These are phyloP conservation scores for Lasioglossum pauxillum DNA, from an alignment of 2,888 invertebrate species.

Conservation along the genomic window DNA sequence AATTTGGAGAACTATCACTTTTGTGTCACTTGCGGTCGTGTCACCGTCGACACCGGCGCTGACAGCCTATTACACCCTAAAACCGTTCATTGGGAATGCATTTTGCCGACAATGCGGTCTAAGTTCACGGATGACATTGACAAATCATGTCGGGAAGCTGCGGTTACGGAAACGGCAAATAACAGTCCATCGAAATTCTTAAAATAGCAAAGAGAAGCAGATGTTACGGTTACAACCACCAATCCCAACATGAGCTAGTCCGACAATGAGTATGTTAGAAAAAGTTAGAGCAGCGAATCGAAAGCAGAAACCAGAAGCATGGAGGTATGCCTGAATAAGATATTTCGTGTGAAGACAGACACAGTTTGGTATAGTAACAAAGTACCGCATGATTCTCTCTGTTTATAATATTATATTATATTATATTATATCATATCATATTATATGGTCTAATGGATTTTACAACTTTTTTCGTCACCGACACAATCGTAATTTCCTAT, in stretches of 20 bases:
- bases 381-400: conserved; percentile 10
- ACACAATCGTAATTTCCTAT: conserved; percentile 1
- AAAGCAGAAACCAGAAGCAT: conserved; percentile 58
- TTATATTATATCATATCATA: neutral
- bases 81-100: conserved; percentile 24
- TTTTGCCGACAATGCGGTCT: conserved; percentile 17
- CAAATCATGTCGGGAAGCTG: conserved; percentile 39
- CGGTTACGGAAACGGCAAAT: conserved; percentile 22
- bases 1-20: conserved; percentile 41
- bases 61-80: conserved; percentile 36
- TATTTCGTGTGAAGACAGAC: conserved; percentile 59
- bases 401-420: neutral
- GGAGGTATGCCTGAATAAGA: conserved; percentile 43
- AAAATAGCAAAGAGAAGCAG: conserved; percentile 38
- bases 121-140: conserved; percentile 17
- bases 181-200: conserved; percentile 35
- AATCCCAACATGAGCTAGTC: conserved; percentile 33
- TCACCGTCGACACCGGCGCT: conserved; percentile 2
- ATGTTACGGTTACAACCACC: conserved; percentile 38
- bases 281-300: conserved; percentile 64
- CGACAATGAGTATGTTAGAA: conserved; percentile 37
- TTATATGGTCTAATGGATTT: conserved; percentile 9
- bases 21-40: conserved; percentile 15
- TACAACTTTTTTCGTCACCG: conserved; percentile 7
- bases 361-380: conserved; percentile 65